A percentile compares a stretch with the other conserved stretches of the same genome.
phyloP scores from a whole-genome alignment of 2,113 vertebrate species.

The Hippoglossus stenolepis region DNA sequence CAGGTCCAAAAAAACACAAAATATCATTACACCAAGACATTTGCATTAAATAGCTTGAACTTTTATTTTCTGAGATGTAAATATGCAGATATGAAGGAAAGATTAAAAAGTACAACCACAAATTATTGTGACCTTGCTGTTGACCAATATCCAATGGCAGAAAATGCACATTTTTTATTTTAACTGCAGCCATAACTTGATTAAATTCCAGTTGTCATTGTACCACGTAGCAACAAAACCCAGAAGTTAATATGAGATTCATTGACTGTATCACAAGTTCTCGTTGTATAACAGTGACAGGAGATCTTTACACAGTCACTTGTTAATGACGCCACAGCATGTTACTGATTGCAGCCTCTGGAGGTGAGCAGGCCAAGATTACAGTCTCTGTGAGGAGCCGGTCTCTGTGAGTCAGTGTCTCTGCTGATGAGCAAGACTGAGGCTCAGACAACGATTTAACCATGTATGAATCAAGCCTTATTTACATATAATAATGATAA shows the following conservation, averaged over 20 bases:
- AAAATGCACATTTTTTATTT: not conserved
- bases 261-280: constrained; percentile 31
- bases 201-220: not conserved
- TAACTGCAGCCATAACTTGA: not conserved
- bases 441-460: constrained; percentile 43
- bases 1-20: no score
- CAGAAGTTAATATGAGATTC: constrained; percentile 30
- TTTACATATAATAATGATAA: constrained; percentile 66
- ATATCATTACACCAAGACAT: no score
- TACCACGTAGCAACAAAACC: constrained; percentile 2
- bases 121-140: not conserved
- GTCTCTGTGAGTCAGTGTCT: constrained; percentile 24
- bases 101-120: not conserved
- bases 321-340: constrained; percentile 72
- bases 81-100: not conserved
- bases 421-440: constrained; percentile 64
- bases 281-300: constrained; percentile 26
- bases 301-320: constrained; percentile 46
- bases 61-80: not conserved
- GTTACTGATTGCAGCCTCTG: constrained; percentile 75
- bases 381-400: constrained; percentile 69
- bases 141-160: not conserved
- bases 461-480: constrained; percentile 65
- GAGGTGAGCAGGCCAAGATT: constrained; percentile 66
- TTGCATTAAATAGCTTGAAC: no score